Conservation (phyloP, 1,140 invertebrate species). For the Drosophila aff. region DNA sequence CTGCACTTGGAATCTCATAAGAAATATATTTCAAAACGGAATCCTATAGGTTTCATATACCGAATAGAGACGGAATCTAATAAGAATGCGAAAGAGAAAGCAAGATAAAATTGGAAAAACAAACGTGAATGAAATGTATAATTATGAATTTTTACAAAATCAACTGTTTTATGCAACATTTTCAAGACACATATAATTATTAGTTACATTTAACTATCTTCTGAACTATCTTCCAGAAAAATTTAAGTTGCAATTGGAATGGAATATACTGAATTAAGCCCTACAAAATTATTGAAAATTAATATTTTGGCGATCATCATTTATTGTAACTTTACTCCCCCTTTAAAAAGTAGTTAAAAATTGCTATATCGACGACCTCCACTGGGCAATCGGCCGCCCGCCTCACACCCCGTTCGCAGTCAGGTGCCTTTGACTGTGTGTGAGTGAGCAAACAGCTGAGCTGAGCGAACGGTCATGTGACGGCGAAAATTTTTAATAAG, state of each 20-base stretch:
- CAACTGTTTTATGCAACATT: conserved; percentile 9
- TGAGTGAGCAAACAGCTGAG: conserved; percentile 78
- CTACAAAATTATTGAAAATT: not conserved
- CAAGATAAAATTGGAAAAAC: conserved; percentile 1
- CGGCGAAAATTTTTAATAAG: conserved; percentile 72
- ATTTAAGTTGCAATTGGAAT: not conserved
- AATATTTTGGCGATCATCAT: not conserved
- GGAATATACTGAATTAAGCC: not conserved
- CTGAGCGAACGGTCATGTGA: conserved; percentile 70
- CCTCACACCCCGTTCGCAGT: conserved; percentile 56
- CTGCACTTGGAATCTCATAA: conserved; percentile 34
- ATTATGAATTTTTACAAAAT: not conserved
- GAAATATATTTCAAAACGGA: conserved; percentile 6
- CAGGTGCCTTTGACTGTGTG: conserved; percentile 66
- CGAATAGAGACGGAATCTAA: conserved; percentile 1
- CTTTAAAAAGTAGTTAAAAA: conserved; percentile 33
- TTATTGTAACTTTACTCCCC: not conserved
- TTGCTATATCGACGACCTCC: conserved; percentile 21
- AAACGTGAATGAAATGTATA: not conserved
- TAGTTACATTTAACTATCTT: not conserved
- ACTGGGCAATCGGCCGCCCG: conserved; percentile 24
- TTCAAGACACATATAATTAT: not conserved
- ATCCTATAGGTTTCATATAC: not conserved
- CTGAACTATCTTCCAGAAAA: no score
- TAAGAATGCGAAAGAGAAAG: conserved; percentile 4